A percentile compares a stretch with the other conserved stretches of the same genome.
phyloP scores from a whole-genome alignment of 2,113 vertebrate species.

The Burhinus oedicnemus region DNA sequence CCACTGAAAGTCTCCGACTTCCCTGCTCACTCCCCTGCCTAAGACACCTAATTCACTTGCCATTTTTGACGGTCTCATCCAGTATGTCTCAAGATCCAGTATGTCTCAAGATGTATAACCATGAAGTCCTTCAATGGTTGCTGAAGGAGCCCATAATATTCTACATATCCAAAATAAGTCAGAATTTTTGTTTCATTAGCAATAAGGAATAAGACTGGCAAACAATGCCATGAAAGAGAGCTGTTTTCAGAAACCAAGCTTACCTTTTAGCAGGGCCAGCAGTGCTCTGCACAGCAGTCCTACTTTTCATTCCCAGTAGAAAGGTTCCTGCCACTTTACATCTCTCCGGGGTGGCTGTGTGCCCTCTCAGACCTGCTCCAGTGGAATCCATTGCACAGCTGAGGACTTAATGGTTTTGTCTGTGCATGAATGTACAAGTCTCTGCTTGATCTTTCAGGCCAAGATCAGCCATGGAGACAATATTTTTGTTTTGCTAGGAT shows the following conservation, averaged over 20 bases:
- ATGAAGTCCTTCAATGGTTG: neutral
- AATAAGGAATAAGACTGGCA: neutral
- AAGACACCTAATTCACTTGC: neutral
- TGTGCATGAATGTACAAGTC: neutral
- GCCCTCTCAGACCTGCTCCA: neutral
- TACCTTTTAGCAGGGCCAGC: neutral
- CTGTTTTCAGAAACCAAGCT: neutral
- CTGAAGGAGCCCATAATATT: neutral
- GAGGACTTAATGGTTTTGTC: neutral
- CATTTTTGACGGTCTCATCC: neutral
- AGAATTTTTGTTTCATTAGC: neutral
- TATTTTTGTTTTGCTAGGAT: neutral
- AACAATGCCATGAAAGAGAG: neutral
- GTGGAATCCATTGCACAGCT: neutral
- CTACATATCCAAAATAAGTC: fast-evolving
- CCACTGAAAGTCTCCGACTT: neutral
- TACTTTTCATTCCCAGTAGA: neutral
- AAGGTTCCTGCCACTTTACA: neutral
- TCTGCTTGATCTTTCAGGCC: neutral
- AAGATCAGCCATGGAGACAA: neutral
- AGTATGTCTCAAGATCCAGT: neutral
- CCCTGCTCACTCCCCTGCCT: neutral
- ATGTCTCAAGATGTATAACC: neutral
- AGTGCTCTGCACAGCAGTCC: neutral
- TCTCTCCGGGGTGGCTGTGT: neutral